Percentiles rank a stretch among this genome's conserved stretches.
Evolutionary conservation across 2,113 vertebrate species (phyloP).

Genomic region (Saguinus midas): DNA sequence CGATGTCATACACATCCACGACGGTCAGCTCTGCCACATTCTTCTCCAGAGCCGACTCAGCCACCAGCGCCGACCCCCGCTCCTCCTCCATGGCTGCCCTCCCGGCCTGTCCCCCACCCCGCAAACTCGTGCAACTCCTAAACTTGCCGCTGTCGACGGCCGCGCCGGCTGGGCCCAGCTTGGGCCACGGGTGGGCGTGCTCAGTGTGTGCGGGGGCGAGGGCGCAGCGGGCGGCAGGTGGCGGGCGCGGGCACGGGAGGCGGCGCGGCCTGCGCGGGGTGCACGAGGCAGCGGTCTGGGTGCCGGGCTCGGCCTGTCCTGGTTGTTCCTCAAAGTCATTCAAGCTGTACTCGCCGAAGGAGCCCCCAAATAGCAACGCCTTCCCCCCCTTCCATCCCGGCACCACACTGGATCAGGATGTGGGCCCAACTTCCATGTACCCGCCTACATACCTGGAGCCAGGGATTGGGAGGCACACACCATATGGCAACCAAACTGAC

Average conservation of each 20-base stretch:
- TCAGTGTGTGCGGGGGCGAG: neutral
- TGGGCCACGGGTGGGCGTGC: neutral
- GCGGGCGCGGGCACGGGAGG: neutral
- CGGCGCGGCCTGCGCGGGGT: neutral
- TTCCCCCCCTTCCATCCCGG: constrained; percentile 98
- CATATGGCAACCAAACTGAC: constrained; percentile 99
- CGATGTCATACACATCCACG: constrained; percentile 95
- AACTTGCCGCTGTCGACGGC: constrained; percentile 53
- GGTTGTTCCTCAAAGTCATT: constrained; percentile 99
- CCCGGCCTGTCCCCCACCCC: neutral
- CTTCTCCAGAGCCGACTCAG: constrained; percentile 89
- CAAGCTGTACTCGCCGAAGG: constrained; percentile 99
- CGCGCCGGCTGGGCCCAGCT: neutral
- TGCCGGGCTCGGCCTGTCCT: neutral
- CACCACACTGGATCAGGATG: constrained; percentile 99
- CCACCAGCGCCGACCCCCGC: constrained; percentile 83
- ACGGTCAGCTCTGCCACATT: constrained; percentile 92
- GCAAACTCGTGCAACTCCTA: constrained; percentile 58
- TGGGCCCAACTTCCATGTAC: constrained; percentile 99
- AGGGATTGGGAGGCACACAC: constrained; percentile 98
- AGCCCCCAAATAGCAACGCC: constrained; percentile 99
- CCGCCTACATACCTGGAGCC: constrained; percentile 99
- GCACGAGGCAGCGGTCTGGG: neutral
- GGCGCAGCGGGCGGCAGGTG: neutral
- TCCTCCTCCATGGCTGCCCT: constrained; percentile 64